phyloP scores from a whole-genome alignment of 2,888 invertebrate species.

The Nephrotoma flavescens region DNA sequence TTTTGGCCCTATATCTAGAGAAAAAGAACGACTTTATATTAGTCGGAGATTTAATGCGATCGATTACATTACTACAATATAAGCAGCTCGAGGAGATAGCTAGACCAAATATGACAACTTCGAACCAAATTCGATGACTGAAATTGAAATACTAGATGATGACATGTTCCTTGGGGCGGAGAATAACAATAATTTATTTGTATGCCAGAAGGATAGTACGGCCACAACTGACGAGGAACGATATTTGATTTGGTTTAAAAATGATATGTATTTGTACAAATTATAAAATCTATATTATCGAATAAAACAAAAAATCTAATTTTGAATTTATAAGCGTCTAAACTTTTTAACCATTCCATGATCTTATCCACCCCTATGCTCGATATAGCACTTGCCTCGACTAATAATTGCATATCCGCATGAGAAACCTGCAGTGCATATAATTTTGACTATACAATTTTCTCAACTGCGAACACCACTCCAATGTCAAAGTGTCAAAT shows the following conservation, averaged over 20 bases:
- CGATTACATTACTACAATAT: constrained; percentile 85
- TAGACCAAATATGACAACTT: no score
- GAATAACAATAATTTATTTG: constrained; percentile 88
- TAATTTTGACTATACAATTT: no score
- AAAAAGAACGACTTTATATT: constrained; percentile 96
- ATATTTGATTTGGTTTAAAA: not conserved
- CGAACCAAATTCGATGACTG: constrained; percentile 97
- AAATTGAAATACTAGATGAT: constrained; percentile 92
- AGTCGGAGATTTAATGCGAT: constrained; percentile 94
- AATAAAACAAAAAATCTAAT: not conserved
- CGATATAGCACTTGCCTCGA: constrained; percentile 61
- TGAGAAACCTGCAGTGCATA: no score
- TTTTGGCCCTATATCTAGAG: constrained; percentile 84
- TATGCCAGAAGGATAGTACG: constrained; percentile 94
- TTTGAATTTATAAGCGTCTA: not conserved
- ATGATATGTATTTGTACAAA: not conserved
- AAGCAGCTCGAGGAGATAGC: constrained; percentile 94
- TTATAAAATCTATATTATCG: not conserved
- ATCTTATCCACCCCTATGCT: constrained; percentile 55
- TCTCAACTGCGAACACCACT: no score
- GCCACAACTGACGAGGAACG: constrained; percentile 95
- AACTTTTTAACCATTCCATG: constrained; percentile 40
- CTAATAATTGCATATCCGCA: no score
- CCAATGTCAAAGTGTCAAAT: no score
- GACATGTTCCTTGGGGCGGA: constrained; percentile 96